These are phyloP conservation scores for Acanthosepion esculentum DNA, from an alignment of 2,888 invertebrate species.

Conservation along the genomic window DNA sequence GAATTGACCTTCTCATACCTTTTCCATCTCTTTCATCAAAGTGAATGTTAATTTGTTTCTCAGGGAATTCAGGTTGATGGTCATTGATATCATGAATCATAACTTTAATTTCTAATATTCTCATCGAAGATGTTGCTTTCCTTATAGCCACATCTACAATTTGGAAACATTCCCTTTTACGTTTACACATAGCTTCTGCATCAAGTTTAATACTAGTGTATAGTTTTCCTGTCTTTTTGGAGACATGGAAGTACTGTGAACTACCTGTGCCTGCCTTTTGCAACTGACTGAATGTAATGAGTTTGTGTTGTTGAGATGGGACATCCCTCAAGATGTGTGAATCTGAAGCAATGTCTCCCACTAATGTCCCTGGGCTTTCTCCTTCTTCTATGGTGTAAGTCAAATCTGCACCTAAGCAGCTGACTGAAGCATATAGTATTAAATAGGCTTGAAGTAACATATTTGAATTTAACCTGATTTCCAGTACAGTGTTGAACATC, in stretches of 20 bases:
- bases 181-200: conserved; percentile 39
- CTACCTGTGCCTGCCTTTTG: background rate
- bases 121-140: background rate
- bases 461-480: too few relatives aligned
- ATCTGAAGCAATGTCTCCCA: background rate
- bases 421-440: background rate
- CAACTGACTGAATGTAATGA: conserved; percentile 39
- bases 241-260: conserved; percentile 18
- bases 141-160: conserved; percentile 35
- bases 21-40: background rate
- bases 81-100: too few relatives aligned
- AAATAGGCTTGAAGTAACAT: too few relatives aligned
- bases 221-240: conserved; percentile 40
- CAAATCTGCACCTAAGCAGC: background rate
- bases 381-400: conserved; percentile 5
- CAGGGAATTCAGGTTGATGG: background rate
- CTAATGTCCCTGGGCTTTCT: background rate
- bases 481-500: too few relatives aligned
- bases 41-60: background rate
- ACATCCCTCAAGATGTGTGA: too few relatives aligned
- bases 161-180: conserved; percentile 34
- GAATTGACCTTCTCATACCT: background rate
- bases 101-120: background rate
- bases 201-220: background rate
- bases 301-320: background rate